A percentile compares a stretch with the other conserved stretches of the same genome.
phyloP scores from a whole-genome alignment of 2,888 invertebrate genomes.

The Tipula unca region DNA sequence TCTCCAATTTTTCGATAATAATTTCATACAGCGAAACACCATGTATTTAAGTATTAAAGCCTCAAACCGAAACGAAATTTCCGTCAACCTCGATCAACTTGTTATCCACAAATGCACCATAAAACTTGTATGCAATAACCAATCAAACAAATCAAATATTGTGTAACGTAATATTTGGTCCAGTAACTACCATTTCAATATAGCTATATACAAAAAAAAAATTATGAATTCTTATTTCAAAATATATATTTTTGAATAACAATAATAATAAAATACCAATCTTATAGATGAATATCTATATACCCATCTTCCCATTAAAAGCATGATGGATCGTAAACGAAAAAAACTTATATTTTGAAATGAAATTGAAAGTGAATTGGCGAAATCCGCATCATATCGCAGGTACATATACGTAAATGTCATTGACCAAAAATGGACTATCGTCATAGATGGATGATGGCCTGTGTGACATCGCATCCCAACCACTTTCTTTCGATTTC shows the following conservation, averaged over 20 bases:
- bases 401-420: not conserved
- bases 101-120: not conserved
- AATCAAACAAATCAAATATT: not conserved
- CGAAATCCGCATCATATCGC: not conserved
- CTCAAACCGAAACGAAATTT: too few species aligned
- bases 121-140: not conserved
- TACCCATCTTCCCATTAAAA: not conserved
- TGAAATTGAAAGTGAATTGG: not conserved
- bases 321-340: not conserved
- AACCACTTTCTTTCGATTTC: not conserved
- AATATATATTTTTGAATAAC: not conserved
- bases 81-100: not conserved
- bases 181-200: not conserved
- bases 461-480: not conserved
- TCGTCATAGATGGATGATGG: not conserved
- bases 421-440: not conserved
- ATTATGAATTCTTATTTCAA: not conserved
- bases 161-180: not conserved
- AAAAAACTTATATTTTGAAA: not conserved
- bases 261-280: not conserved
- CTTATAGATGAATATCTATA: not conserved
- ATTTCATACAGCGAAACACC: too few species aligned
- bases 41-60: too few species aligned
- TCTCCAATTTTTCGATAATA: too few species aligned
- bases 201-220: not conserved